These are phyloP conservation scores for Zoroaster sp. DNA, from an alignment of 53 echinoderm and acorn worm species.

Conservation along the genomic window DNA sequence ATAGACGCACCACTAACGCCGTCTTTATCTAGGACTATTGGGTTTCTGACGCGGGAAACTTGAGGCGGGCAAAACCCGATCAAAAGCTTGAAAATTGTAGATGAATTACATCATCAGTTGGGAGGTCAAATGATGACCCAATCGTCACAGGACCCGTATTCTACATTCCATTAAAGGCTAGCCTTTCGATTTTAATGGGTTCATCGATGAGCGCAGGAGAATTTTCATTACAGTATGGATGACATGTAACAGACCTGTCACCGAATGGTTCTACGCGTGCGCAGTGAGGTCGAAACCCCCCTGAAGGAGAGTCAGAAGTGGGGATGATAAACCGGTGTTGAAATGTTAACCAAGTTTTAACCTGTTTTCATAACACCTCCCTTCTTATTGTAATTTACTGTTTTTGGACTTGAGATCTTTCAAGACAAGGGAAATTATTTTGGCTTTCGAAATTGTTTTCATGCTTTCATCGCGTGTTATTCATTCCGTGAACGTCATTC, in stretches of 20 bases:
- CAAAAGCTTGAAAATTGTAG: not conserved
- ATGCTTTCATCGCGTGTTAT: not conserved
- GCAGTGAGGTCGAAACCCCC: not conserved
- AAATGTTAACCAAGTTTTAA: not conserved
- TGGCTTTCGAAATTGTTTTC: not conserved
- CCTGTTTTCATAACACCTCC: not conserved
- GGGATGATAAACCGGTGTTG: conserved; percentile 24
- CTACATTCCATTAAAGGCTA: not conserved
- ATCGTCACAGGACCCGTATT: not conserved
- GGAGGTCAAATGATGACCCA: conserved; percentile 16
- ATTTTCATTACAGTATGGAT: not conserved
- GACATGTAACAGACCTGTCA: conserved; percentile 24
- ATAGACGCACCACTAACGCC: not conserved
- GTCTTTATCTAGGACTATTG: not conserved
- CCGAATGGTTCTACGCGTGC: conserved; percentile 3
- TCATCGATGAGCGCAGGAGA: not conserved
- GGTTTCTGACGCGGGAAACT: not conserved
- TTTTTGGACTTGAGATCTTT: not conserved
- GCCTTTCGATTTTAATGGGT: conserved; percentile 17
- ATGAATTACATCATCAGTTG: conserved; percentile 24
- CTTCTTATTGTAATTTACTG: not conserved
- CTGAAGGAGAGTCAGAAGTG: not conserved
- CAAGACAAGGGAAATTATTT: not conserved
- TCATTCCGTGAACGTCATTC: not conserved
- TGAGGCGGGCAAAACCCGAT: not conserved